Percentiles rank a stretch among this genome's conserved stretches.
phyloP scores from a whole-genome alignment of 2,113 vertebrate genomes.

The Spermophilus dauricus region DNA sequence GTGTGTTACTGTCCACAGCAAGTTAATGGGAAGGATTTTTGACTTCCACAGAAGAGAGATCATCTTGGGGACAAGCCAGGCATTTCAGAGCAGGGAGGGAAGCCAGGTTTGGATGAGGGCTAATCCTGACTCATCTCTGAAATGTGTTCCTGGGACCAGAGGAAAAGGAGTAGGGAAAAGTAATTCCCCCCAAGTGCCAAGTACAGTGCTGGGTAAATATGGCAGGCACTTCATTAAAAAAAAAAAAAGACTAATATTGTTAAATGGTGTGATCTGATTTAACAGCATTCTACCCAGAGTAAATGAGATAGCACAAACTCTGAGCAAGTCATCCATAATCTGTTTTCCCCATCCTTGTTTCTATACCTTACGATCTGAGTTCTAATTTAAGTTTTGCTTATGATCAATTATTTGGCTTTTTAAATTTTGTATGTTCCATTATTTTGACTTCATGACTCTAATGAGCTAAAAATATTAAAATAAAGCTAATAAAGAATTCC shows the following conservation, averaged over 20 bases:
- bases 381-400: background rate
- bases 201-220: background rate
- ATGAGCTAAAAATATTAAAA: background rate
- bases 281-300: background rate
- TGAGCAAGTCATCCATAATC: background rate
- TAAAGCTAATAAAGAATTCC: background rate
- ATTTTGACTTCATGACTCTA: background rate
- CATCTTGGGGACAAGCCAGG: background rate
- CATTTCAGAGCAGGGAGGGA: conserved; percentile 50
- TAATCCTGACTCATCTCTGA: background rate
- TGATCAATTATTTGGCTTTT: background rate
- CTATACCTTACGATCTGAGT: background rate
- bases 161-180: background rate
- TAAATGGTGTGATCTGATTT: background rate
- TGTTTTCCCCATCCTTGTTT: background rate
- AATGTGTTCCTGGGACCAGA: background rate
- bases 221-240: background rate
- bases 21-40: background rate
- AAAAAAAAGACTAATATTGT: background rate
- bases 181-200: background rate
- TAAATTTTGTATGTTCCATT: background rate
- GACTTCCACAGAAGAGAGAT: background rate
- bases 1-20: background rate
- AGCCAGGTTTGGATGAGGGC: background rate
- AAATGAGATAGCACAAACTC: background rate